Conservation (phyloP, 2,888 invertebrate genomes). For the Sacculina carcini region DNA sequence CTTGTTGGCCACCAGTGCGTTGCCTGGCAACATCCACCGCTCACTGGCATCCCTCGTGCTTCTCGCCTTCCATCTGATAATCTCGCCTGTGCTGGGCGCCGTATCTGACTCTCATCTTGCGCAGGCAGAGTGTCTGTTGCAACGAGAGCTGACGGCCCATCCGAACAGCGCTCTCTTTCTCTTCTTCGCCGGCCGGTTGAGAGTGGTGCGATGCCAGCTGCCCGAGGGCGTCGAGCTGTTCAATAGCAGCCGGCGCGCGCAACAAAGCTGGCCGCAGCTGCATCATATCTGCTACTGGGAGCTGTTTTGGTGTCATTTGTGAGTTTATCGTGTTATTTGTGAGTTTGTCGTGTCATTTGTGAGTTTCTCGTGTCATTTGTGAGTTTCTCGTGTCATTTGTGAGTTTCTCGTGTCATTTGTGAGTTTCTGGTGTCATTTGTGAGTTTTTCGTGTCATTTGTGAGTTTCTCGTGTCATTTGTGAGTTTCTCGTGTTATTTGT, state of each 20-base stretch:
- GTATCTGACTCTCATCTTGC: slow-evolving; percentile 47
- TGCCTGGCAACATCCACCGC: slow-evolving; percentile 47
- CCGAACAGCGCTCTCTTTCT: slow-evolving; percentile 65
- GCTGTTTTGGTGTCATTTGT: slow-evolving; percentile 59
- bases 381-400: no score
- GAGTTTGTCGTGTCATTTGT: not conserved
- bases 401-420: no score
- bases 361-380: not conserved
- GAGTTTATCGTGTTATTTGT: slow-evolving; percentile 1
- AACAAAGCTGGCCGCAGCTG: slow-evolving; percentile 64
- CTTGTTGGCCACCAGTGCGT: slow-evolving; percentile 39
- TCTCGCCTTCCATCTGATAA: slow-evolving; percentile 58
- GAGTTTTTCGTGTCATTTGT: no score
- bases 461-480: no score
- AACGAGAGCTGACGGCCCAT: slow-evolving; percentile 34
- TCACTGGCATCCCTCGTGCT: slow-evolving; percentile 62
- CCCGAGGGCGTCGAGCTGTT: slow-evolving; percentile 44
- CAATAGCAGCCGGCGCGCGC: slow-evolving; percentile 50
- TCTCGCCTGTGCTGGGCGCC: slow-evolving; percentile 53
- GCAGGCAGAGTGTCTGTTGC: slow-evolving; percentile 43
- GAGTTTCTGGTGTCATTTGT: no score
- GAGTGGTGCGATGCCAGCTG: slow-evolving; percentile 48
- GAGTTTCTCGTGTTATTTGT: no score
- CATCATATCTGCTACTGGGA: slow-evolving; percentile 88
- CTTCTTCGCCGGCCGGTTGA: slow-evolving; percentile 62